Percentiles rank a stretch among this genome's conserved stretches.
Conservation (phyloP, 53 echinoderm and acorn worm species). For the Paracentrotus lividus region DNA sequence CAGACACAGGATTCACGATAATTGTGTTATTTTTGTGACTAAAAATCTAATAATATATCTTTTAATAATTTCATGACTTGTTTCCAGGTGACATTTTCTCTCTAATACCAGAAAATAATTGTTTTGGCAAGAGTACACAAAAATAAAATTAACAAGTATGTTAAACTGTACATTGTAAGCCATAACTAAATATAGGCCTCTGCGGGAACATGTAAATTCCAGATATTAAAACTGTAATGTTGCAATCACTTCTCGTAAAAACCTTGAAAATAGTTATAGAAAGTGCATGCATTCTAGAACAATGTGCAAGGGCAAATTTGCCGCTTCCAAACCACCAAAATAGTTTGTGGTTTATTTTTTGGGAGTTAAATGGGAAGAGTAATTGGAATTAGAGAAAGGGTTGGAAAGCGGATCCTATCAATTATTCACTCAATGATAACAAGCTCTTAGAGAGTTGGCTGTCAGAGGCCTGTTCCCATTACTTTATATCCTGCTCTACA, state of each 20-base stretch:
- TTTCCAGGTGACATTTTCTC: no score
- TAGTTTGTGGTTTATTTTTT: slow-evolving; percentile 14
- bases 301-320: slow-evolving; percentile 17
- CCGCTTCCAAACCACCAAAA: background rate
- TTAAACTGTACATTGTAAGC: no score
- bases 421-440: slow-evolving; percentile 30
- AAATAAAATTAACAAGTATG: no score
- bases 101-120: no score
- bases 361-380: background rate
- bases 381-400: slow-evolving; percentile 10
- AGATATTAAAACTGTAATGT: no score
- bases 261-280: background rate
- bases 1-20: no score
- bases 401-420: slow-evolving; percentile 38
- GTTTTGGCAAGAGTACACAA: no score
- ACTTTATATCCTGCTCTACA: background rate
- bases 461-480: background rate
- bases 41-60: no score
- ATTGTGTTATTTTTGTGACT: no score
- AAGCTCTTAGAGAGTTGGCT: slow-evolving; percentile 1
- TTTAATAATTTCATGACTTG: no score
- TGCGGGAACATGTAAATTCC: no score
- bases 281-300: slow-evolving; percentile 3
- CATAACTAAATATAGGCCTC: no score
- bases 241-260: background rate